Base-by-base conservation (phyloP, 2,113 vertebrate species). In the Otus sunia region DNA sequence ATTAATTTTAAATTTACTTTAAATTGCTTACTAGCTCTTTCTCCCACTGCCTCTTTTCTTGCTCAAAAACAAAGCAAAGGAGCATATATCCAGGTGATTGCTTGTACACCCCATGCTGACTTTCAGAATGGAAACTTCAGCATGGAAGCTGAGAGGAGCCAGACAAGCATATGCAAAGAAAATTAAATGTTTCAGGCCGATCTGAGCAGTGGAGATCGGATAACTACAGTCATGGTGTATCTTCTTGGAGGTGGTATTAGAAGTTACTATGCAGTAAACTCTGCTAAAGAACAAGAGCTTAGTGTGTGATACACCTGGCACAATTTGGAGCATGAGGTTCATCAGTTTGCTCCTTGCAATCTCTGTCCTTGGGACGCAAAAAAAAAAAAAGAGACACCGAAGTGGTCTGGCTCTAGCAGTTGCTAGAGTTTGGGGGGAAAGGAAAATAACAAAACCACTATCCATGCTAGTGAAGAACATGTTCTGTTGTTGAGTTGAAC, bases 161-260 rank as follows among this genome's bases (percentile, higher is more conserved):
- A 34, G 55, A 36, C 2, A 16, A 95, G 58, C 53, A 53, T 74
- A 90, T 37, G 62, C 53, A 64, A 90, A 82, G 90, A 94, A 95
- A 96, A 93, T 92, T 26, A 86, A 88, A 90, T 79, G 37, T 95
- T 96, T 97, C 71, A 66, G 86, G 58, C 56, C 0, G 1, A 50
- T 81, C 59, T 68, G 60, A 86, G 62, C 56, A 60, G 52, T 64
- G 52, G 34, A 56, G 56, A 91, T 91, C 95, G 73, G 76, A 37
- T 95, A 92, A 72, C 76, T 55, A 2, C 64, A 85, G 34, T 69
- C 1, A 0, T 58, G 45, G 17, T 64, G 20, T 87, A 32, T 76
- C 76, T 81, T 68, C 80, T 59, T 62, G 62, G 60, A 83, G 80
- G 60, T 45, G 74, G 25, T n/a, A 2, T 72, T 67, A 10, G 36